Conservation (phyloP, 1,140 invertebrate genomes). For the Rhopalosiphum maidis region DNA sequence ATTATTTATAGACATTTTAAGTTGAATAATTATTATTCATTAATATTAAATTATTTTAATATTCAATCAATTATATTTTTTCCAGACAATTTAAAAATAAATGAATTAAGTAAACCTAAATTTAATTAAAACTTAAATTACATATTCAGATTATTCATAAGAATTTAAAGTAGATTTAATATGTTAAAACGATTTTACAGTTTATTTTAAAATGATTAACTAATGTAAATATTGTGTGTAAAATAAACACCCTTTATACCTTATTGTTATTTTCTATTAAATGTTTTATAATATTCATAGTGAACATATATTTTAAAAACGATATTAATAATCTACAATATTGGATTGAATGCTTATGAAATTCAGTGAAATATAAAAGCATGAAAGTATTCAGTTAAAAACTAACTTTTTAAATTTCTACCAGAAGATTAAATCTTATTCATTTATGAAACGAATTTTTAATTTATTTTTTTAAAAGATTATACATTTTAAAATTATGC, state of each 20-base stretch:
- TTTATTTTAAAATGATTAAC: neutral
- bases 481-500: neutral
- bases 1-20: neutral
- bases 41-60: neutral
- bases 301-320: neutral
- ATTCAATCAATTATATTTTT: neutral
- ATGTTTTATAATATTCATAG: neutral
- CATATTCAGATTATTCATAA: neutral
- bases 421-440: neutral
- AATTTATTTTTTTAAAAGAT: neutral
- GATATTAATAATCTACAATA: neutral
- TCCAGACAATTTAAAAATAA: neutral
- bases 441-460: neutral
- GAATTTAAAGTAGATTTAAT: neutral
- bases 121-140: neutral
- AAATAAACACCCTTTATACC: neutral
- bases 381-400: neutral
- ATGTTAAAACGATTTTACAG: neutral
- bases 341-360: neutral
- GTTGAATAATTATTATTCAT: neutral
- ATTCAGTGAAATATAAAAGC: neutral
- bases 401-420: constrained; percentile 13
- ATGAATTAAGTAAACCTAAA: neutral
- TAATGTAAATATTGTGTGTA: neutral
- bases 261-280: neutral